A percentile compares a stretch with the other conserved stretches of the same genome.
phyloP scores from a whole-genome alignment of 37 sponge, comb jelly and placozoan genomes.

The Diacarnus erythraeanus region DNA sequence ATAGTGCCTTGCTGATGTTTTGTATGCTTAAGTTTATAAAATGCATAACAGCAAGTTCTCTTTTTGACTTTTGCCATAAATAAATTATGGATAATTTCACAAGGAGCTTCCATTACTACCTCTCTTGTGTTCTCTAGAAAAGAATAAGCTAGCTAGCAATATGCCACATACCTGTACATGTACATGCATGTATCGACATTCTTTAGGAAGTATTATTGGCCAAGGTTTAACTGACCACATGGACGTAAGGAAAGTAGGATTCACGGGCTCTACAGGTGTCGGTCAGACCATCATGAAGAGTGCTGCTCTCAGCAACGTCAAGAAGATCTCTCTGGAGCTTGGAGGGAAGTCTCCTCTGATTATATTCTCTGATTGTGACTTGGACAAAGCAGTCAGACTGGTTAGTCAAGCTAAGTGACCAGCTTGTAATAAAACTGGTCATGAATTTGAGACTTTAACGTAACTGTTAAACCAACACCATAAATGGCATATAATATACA shows the following conservation, averaged over 20 bases:
- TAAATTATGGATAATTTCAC: too few relatives aligned
- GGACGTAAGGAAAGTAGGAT: constrained; percentile 87
- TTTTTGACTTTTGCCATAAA: too few relatives aligned
- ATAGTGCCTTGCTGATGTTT: too few relatives aligned
- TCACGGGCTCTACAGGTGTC: constrained; percentile 93
- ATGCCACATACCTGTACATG: background rate
- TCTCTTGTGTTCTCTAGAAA: too few relatives aligned
- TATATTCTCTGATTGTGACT: constrained; percentile 87
- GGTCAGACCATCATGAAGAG: constrained; percentile 90
- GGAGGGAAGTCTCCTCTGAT: constrained; percentile 96
- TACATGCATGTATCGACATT: background rate
- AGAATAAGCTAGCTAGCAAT: too few relatives aligned
- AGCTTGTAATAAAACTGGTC: too few relatives aligned
- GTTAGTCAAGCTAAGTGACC: constrained; percentile 30
- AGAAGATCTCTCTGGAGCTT: constrained; percentile 91
- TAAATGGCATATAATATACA: background rate
- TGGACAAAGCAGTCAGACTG: constrained; percentile 89
- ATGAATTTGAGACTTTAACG: too few relatives aligned
- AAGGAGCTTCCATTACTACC: too few relatives aligned
- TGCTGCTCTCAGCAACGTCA: constrained; percentile 85
- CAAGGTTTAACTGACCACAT: constrained; percentile 83
- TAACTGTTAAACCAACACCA: too few relatives aligned
- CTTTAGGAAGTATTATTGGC: constrained; percentile 74
- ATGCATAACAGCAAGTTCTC: too few relatives aligned
- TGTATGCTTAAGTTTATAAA: too few relatives aligned